Conservation (phyloP, 2,888 invertebrate genomes). For the Matsumyia berberina region DNA sequence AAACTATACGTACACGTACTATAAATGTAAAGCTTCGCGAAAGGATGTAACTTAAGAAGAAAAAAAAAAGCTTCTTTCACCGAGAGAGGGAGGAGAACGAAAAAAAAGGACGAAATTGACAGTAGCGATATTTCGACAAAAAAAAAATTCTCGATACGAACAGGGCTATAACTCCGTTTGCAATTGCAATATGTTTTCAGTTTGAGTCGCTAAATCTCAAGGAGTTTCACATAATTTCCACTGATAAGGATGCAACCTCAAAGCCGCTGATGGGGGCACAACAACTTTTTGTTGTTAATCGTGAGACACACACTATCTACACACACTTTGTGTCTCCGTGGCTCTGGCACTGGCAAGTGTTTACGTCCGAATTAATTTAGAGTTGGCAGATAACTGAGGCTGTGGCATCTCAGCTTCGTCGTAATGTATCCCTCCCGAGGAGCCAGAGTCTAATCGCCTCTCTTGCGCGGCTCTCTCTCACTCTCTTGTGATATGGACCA, state of each 20-base stretch:
- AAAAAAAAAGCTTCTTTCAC: slow-evolving; percentile 41
- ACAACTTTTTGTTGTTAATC: slow-evolving; percentile 18
- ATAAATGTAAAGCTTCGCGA: slow-evolving; percentile 48
- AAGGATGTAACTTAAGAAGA: slow-evolving; percentile 30
- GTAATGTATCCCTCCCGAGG: slow-evolving; percentile 53
- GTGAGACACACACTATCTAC: slow-evolving; percentile 33
- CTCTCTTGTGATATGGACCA: slow-evolving; percentile 25
- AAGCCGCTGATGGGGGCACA: neutral
- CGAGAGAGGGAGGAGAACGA: slow-evolving; percentile 29
- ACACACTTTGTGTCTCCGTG: neutral
- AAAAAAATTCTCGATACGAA: slow-evolving; percentile 36
- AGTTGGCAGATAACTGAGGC: slow-evolving; percentile 82
- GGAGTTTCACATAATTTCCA: slow-evolving; percentile 35
- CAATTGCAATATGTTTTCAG: slow-evolving; percentile 41
- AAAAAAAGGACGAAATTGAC: slow-evolving; percentile 49
- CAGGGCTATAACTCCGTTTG: slow-evolving; percentile 7
- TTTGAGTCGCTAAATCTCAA: slow-evolving; percentile 4
- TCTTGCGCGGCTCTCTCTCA: slow-evolving; percentile 12
- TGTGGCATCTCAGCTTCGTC: slow-evolving; percentile 62
- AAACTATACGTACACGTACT: slow-evolving; percentile 47
- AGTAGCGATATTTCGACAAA: slow-evolving; percentile 53
- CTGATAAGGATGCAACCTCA: slow-evolving; percentile 18
- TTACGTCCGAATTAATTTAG: slow-evolving; percentile 82
- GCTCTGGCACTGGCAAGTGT: slow-evolving; percentile 12
- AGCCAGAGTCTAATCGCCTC: neutral